Percentiles rank a stretch among this genome's conserved stretches.
Evolutionary conservation across 2,888 invertebrate genomes (phyloP).

Genomic region (Agonopterix heracliana): DNA sequence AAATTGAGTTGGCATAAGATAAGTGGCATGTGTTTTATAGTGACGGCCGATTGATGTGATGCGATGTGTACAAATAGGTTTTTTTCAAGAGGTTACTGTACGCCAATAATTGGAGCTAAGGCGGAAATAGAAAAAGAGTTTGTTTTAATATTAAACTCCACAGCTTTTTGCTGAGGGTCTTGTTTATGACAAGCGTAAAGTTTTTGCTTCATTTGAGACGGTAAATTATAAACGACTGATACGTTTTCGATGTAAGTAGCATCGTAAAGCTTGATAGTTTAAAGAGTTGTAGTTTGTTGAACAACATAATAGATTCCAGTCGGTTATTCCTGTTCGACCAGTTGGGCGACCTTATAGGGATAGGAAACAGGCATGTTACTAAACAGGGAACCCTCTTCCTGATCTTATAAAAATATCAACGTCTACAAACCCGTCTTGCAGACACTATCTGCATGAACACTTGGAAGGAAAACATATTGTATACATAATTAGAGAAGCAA

Average conservation of each 20-base stretch:
- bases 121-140: conserved; percentile 24
- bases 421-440: too few species aligned
- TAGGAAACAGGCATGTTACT: neutral
- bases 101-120: conserved; percentile 42
- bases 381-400: too few species aligned
- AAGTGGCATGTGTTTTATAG: conserved; percentile 43
- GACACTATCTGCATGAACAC: too few species aligned
- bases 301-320: neutral
- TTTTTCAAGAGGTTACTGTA: conserved; percentile 36
- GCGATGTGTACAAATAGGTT: conserved; percentile 34
- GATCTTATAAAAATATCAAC: too few species aligned
- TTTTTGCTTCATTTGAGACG: neutral
- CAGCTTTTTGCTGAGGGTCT: neutral
- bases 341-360: conserved; percentile 4
- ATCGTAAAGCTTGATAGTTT: too few species aligned
- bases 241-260: too few species aligned
- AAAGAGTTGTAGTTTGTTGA: neutral
- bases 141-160: conserved; percentile 4
- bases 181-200: neutral
- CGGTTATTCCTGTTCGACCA: conserved; percentile 1
- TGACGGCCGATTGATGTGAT: conserved; percentile 37
- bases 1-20: conserved; percentile 51
- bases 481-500: too few species aligned
- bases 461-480: too few species aligned
- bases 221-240: too few species aligned